A percentile compares a stretch with the other conserved stretches of the same genome.
Conservation (phyloP, 2,113 vertebrate genomes). For the Regulus satrapa region DNA sequence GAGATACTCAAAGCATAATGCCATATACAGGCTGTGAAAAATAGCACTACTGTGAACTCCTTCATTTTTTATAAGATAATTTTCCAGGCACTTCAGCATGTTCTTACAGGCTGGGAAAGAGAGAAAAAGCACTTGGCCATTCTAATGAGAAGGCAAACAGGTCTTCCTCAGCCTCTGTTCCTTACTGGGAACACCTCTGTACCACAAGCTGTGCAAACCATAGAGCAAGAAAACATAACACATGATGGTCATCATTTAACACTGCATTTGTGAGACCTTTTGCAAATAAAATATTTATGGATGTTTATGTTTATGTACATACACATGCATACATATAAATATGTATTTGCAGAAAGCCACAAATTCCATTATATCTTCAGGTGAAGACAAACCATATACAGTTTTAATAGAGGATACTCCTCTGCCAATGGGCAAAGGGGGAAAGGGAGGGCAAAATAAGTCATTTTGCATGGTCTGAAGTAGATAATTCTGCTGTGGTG, state of each 20-base stretch:
- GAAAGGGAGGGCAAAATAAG: background rate
- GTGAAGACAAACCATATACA: background rate
- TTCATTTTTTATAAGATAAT: conserved; percentile 34
- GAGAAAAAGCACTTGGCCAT: background rate
- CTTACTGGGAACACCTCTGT: background rate
- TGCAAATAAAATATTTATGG: background rate
- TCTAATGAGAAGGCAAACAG: background rate
- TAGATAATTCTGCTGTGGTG: background rate
- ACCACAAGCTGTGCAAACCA: background rate
- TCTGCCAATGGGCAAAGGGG: background rate
- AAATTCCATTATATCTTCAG: background rate
- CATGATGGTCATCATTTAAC: background rate
- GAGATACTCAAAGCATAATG: background rate
- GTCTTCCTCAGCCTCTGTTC: background rate
- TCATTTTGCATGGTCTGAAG: background rate
- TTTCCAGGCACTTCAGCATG: background rate
- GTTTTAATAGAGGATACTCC: background rate
- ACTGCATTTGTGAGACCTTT: background rate
- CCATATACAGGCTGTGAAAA: background rate
- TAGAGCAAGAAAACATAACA: background rate
- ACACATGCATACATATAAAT: background rate
- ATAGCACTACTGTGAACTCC: background rate
- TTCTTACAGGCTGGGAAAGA: background rate
- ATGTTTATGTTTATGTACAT: background rate
- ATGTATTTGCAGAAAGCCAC: background rate